A percentile compares a stretch with the other conserved stretches of the same genome.
phyloP scores from a whole-genome alignment of 2,113 vertebrate species.

The Archilochus colubris region DNA sequence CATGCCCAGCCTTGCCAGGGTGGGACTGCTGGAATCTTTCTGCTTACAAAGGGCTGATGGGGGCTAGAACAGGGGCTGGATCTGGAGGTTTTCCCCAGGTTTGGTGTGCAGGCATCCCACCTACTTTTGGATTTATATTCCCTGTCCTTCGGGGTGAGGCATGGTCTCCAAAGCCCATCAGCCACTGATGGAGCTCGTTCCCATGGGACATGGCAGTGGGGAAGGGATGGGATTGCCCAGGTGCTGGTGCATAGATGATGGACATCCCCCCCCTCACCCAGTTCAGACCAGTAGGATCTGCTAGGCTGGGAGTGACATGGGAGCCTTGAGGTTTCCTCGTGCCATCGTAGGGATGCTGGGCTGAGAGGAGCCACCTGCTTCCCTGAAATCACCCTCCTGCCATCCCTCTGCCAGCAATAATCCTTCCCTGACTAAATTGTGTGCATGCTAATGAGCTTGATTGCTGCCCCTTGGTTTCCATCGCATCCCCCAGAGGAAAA shows the following conservation, averaged over 20 bases:
- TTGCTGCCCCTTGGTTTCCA: not conserved
- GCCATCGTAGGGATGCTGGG: not conserved
- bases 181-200: not conserved
- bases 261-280: not conserved
- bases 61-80: not conserved
- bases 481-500: not conserved
- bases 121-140: not conserved
- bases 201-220: fast-evolving
- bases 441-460: not conserved
- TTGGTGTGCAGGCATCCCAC: not conserved
- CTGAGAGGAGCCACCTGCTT: not conserved
- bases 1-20: fast-evolving
- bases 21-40: fast-evolving
- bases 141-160: not conserved
- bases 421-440: not conserved
- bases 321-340: not conserved
- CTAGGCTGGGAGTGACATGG: not conserved
- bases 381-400: not conserved
- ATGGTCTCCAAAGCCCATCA: fast-evolving
- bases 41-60: fast-evolving
- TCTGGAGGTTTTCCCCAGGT: not conserved
- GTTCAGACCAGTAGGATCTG: not conserved
- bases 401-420: not conserved
- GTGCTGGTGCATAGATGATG: not conserved
- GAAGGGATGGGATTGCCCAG: not conserved